Evolutionary conservation across 2,113 vertebrate species (phyloP).

Genomic region (Prunella fulvescens): DNA sequence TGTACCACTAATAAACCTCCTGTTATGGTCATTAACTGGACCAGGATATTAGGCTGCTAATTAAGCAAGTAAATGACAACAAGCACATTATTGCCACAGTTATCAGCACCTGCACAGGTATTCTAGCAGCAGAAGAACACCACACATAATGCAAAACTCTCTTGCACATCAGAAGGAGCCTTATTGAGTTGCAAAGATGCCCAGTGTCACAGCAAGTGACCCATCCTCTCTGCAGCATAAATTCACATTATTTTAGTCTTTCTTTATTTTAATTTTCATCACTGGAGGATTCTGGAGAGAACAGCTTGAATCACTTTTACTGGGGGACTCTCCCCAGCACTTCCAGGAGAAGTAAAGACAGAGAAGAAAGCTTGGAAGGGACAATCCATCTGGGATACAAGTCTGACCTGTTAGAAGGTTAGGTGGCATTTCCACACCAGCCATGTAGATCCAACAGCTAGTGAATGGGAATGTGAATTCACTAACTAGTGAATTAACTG

Average conservation of each 20-base stretch:
- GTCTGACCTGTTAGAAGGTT: background rate
- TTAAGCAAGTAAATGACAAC: conserved; percentile 59
- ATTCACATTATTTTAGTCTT: rapidly evolving
- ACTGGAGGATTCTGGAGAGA: background rate
- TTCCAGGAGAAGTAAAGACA: background rate
- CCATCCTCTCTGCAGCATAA: background rate
- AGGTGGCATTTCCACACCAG: background rate
- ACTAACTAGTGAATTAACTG: background rate
- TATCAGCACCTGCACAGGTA: conserved; percentile 38
- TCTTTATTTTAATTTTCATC: background rate
- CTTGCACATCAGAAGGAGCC: background rate
- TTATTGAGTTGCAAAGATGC: background rate
- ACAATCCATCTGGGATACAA: background rate
- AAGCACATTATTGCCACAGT: background rate
- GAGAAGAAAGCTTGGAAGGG: background rate
- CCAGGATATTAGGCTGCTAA: conserved; percentile 63
- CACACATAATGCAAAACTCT: background rate
- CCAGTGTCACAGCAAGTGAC: background rate
- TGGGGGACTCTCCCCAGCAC: background rate
- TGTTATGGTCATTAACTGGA: conserved; percentile 45
- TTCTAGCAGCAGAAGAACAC: background rate
- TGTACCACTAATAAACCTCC: conserved; percentile 49
- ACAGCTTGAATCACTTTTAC: background rate
- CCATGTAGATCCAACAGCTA: background rate
- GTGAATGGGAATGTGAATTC: background rate